phyloP scores from a whole-genome alignment of 1,140 invertebrate species.

The Drosophila mauritiana region DNA sequence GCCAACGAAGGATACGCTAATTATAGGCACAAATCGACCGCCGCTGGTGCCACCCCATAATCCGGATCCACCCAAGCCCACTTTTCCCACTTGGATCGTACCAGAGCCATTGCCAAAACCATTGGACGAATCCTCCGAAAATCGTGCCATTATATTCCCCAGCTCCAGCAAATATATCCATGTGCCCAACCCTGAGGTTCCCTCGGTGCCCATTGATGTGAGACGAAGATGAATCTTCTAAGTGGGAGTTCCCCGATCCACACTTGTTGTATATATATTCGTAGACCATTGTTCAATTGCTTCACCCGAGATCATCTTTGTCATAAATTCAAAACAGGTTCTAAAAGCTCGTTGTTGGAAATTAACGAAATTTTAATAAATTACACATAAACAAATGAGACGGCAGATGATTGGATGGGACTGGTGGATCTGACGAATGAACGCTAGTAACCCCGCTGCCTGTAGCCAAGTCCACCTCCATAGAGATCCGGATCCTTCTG shows the following conservation, averaged over 20 bases:
- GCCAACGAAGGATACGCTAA: constrained; percentile 35
- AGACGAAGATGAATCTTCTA: constrained; percentile 30
- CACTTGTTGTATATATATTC: constrained; percentile 43
- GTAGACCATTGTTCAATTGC: constrained; percentile 16
- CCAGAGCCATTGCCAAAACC: constrained; percentile 10
- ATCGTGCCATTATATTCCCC: constrained; percentile 50
- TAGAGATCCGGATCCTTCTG: constrained; percentile 30
- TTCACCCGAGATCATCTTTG: constrained; percentile 22
- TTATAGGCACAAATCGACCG: constrained; percentile 53
- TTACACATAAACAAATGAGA: constrained; percentile 40
- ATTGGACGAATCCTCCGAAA: constrained; percentile 17
- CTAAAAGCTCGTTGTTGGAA: constrained; percentile 8
- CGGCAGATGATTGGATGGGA: constrained; percentile 1
- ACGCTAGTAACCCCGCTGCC: constrained; percentile 60
- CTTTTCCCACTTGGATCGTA: not conserved
- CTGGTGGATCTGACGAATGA: not conserved
- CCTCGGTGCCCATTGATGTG: constrained; percentile 39
- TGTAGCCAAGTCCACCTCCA: constrained; percentile 56
- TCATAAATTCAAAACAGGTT: constrained; percentile 54
- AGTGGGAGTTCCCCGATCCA: constrained; percentile 1
- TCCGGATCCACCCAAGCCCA: not conserved
- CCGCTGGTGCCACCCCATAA: constrained; percentile 36
- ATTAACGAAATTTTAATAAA: constrained; percentile 52
- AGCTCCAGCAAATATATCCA: constrained; percentile 34
- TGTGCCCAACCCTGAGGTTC: constrained; percentile 7